Conservation (phyloP, 2,888 invertebrate species). For the Drosophila melanosoma region DNA sequence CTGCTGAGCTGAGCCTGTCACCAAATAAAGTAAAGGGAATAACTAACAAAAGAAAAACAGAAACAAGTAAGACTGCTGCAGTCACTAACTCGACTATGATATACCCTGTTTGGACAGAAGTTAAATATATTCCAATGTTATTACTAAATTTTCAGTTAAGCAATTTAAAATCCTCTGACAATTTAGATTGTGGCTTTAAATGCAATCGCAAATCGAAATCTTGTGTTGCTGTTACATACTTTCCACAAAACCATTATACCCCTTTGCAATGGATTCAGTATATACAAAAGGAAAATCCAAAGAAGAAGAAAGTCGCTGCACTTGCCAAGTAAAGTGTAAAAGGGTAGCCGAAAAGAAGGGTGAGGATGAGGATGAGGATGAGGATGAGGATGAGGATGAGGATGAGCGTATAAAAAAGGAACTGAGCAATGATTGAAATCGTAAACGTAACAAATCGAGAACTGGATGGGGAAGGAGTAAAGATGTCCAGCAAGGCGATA, state of each 20-base stretch:
- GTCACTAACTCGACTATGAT: background rate
- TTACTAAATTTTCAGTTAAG: background rate
- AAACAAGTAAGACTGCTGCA: background rate
- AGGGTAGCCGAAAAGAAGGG: conserved; percentile 36
- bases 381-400: conserved; percentile 10
- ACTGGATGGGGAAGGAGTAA: conserved; percentile 10
- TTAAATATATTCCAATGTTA: background rate
- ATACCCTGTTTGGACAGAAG: background rate
- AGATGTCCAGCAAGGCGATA: conserved; percentile 37
- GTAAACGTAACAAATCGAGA: conserved; percentile 57
- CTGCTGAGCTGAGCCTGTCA: conserved; percentile 50
- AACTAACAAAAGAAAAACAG: conserved; percentile 1
- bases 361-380: conserved; percentile 1
- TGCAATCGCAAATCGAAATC: too few species aligned
- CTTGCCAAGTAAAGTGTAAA: conserved; percentile 41
- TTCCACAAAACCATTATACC: background rate
- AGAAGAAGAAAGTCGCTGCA: conserved; percentile 48
- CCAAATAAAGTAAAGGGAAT: conserved; percentile 41
- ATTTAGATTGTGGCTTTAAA: background rate
- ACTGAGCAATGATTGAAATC: conserved; percentile 50
- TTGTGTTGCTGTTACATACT: background rate
- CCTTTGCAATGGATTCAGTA: background rate
- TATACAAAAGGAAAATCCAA: conserved; percentile 4
- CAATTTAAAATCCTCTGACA: background rate
- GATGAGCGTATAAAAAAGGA: background rate